phyloP scores from a whole-genome alignment of 1,140 invertebrate genomes.

The Homarus americanus region DNA sequence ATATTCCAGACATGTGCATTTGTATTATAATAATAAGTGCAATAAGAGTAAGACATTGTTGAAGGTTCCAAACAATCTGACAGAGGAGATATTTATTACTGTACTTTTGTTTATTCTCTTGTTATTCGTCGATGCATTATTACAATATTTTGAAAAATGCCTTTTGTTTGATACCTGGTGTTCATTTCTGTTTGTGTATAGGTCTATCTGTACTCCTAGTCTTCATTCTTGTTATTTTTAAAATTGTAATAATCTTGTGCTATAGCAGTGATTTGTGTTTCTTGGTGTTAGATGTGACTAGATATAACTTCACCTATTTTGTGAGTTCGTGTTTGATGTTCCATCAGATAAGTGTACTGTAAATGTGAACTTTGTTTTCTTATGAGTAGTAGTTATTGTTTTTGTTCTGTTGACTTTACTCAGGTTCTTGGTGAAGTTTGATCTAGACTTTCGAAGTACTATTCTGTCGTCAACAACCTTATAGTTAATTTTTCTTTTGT shows the following conservation, averaged over 20 bases:
- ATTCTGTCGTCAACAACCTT: not conserved
- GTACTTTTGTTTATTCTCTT: not conserved
- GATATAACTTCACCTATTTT: not conserved
- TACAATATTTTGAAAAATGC: not conserved
- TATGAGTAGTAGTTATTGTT: not conserved
- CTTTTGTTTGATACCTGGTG: not conserved
- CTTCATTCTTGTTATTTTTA: conserved; percentile 42
- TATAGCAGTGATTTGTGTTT: not conserved
- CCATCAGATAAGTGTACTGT: not conserved
- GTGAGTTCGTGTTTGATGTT: not conserved
- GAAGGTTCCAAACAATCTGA: not conserved
- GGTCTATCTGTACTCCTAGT: conserved; percentile 37
- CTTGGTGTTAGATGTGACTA: conserved; percentile 7
- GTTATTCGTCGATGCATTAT: not conserved
- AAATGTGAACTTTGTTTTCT: not conserved
- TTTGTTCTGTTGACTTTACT: not conserved
- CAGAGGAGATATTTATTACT: not conserved
- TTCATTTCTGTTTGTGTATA: not conserved
- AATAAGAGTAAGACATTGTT: conserved; percentile 30
- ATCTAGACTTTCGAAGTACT: not conserved
- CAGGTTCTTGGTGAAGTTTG: not conserved
- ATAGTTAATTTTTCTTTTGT: not conserved
- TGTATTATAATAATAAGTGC: conserved; percentile 42
- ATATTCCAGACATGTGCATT: conserved; percentile 34
- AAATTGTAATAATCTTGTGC: conserved; percentile 3